These are phyloP conservation scores for Nematolebias whitei DNA, from an alignment of 2,113 vertebrate genomes.

Conservation along the genomic window DNA sequence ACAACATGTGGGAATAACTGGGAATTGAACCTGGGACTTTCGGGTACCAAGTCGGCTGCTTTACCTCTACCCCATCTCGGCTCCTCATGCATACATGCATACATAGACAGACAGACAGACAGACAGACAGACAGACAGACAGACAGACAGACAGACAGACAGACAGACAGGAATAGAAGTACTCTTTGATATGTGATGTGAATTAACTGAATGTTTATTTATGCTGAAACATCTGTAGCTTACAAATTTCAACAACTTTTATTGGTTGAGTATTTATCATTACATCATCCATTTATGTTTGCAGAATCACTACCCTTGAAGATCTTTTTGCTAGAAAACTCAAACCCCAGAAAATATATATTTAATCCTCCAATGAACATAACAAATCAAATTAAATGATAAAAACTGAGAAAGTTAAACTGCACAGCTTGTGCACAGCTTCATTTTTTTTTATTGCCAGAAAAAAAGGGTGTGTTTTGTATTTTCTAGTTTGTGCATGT, in stretches of 20 bases:
- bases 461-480: not conserved
- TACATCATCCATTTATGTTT: constrained; percentile 18
- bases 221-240: not conserved
- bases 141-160: too few species aligned
- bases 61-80: too few species aligned
- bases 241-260: constrained; percentile 6
- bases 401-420: constrained; percentile 11
- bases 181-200: constrained; percentile 11
- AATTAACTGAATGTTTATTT: constrained; percentile 2
- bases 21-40: too few species aligned
- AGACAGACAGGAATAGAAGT: too few species aligned
- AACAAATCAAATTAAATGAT: constrained; percentile 38
- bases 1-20: too few species aligned
- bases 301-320: constrained; percentile 15
- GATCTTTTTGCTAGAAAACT: constrained; percentile 16
- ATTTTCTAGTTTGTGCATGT: not conserved
- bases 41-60: too few species aligned
- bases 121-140: too few species aligned
- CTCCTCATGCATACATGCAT: too few species aligned
- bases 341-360: constrained; percentile 30
- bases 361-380: constrained; percentile 43
- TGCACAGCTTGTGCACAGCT: constrained; percentile 14
- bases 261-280: constrained; percentile 11
- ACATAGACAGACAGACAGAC: too few species aligned
- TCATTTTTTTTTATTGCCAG: not conserved